A percentile compares a stretch with the other conserved stretches of the same genome.
phyloP scores from a whole-genome alignment of 1,140 invertebrate genomes.

The Alviniconcha marisindica region DNA sequence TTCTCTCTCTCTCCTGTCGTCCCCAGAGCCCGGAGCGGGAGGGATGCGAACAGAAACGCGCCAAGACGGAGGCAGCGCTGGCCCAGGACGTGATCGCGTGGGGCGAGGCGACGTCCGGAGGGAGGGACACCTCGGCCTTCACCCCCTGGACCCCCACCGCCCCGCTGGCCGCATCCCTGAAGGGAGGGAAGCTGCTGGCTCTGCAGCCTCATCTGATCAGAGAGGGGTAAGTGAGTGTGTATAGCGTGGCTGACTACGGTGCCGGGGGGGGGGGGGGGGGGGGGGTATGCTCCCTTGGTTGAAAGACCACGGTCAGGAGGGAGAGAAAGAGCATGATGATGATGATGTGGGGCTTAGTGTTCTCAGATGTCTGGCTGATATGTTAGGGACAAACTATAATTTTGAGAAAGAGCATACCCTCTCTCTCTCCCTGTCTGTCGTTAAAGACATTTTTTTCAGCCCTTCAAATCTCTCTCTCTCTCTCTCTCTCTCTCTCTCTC shows the following conservation, averaged over 20 bases:
- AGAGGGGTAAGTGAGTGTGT: slow-evolving; percentile 7
- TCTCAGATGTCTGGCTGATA: too few relatives aligned
- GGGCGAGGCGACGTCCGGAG: slow-evolving; percentile 26
- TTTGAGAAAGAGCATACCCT: too few relatives aligned
- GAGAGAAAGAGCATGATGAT: neutral
- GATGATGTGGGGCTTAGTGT: neutral
- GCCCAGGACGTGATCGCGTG: slow-evolving; percentile 36
- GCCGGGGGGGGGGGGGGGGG: neutral
- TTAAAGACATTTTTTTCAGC: too few relatives aligned
- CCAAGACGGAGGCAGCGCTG: slow-evolving; percentile 36
- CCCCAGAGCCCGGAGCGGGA: slow-evolving; percentile 42
- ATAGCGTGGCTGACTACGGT: neutral
- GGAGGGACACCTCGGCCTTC: slow-evolving; percentile 28
- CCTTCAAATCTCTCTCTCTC: too few relatives aligned
- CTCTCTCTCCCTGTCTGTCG: neutral
- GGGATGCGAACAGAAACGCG: slow-evolving; percentile 40
- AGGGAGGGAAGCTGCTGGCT: slow-evolving; percentile 28
- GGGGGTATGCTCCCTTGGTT: too few relatives aligned
- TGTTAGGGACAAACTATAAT: too few relatives aligned
- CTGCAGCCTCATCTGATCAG: slow-evolving; percentile 15
- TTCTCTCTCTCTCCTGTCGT: neutral
- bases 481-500: slow-evolving; percentile 25
- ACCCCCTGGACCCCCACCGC: slow-evolving; percentile 25
- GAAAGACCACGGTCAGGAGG: neutral
- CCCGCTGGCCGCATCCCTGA: neutral